phyloP scores from a whole-genome alignment of 2,888 invertebrate genomes.

The Hoplodrina ambigua region DNA sequence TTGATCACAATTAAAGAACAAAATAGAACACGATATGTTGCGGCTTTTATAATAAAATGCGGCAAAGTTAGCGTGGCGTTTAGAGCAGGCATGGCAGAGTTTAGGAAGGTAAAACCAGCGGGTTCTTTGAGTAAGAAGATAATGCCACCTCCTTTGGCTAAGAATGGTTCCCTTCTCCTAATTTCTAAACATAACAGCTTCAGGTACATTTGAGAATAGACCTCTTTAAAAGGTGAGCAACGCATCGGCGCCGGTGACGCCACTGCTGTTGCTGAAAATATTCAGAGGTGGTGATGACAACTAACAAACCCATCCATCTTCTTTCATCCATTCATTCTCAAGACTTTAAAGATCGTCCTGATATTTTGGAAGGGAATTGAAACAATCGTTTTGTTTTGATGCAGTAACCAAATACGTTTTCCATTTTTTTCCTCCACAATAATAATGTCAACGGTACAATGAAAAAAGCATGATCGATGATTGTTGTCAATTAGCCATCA shows the following conservation, averaged over 20 bases:
- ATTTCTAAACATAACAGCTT: too few species aligned
- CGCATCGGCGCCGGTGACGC: too few species aligned
- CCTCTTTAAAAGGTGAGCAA: too few species aligned
- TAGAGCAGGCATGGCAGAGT: neutral
- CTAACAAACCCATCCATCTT: neutral
- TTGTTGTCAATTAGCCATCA: conserved; percentile 10
- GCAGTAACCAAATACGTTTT: neutral
- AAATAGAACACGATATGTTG: neutral
- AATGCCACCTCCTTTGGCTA: too few species aligned
- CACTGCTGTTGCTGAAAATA: too few species aligned
- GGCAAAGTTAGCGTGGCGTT: neutral
- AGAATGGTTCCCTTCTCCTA: too few species aligned
- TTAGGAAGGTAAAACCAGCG: neutral
- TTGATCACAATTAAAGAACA: neutral
- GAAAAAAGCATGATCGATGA: conserved; percentile 1
- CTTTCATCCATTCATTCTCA: too few species aligned
- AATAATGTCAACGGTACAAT: neutral
- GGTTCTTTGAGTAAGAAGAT: neutral
- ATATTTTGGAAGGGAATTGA: too few species aligned
- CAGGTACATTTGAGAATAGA: too few species aligned
- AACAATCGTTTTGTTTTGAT: too few species aligned
- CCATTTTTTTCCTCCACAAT: neutral
- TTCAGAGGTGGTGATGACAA: neutral
- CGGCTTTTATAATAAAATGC: neutral
- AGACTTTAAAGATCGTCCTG: too few species aligned